Evolutionary conservation across 2,888 invertebrate species (phyloP).

Genomic region (Eulithis testata): DNA sequence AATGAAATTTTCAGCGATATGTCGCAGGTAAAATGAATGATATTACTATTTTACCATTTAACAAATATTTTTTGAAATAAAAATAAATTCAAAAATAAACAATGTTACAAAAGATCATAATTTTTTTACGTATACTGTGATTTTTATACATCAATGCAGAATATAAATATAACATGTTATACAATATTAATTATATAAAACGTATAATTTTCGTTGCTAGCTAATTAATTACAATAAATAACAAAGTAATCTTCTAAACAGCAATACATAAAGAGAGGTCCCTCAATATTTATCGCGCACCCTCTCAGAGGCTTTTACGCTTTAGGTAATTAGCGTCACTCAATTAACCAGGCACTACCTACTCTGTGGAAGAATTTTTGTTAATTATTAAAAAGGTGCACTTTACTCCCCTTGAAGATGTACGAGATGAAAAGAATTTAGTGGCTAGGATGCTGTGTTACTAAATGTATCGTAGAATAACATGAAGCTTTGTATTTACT

Average conservation of each 20-base stretch:
- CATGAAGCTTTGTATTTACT: not conserved
- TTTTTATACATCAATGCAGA: not conserved
- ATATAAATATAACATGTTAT: not conserved
- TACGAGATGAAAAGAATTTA: conserved; percentile 38
- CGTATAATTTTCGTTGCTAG: not conserved
- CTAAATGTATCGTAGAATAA: conserved; percentile 13
- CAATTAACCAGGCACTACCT: conserved; percentile 74
- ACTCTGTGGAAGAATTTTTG: conserved; percentile 73
- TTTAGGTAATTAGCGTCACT: conserved; percentile 82
- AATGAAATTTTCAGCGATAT: no score
- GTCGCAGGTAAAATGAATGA: no score
- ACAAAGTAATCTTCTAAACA: conserved; percentile 45
- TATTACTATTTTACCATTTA: no score
- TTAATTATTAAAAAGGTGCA: conserved; percentile 83
- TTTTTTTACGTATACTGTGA: not conserved
- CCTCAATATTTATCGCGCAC: conserved; percentile 64
- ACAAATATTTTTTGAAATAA: no score
- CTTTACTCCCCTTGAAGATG: conserved; percentile 64
- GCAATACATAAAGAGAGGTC: conserved; percentile 67
- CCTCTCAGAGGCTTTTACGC: conserved; percentile 77
- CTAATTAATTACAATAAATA: conserved; percentile 40
- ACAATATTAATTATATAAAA: not conserved
- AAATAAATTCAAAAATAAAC: no score
- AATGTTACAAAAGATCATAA: no score
- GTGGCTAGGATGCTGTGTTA: conserved; percentile 6